Percentiles rank a stretch among this genome's conserved stretches.
These are phyloP conservation scores for Orthosia incerta DNA, from an alignment of 2,888 invertebrate species.

Conservation along the genomic window DNA sequence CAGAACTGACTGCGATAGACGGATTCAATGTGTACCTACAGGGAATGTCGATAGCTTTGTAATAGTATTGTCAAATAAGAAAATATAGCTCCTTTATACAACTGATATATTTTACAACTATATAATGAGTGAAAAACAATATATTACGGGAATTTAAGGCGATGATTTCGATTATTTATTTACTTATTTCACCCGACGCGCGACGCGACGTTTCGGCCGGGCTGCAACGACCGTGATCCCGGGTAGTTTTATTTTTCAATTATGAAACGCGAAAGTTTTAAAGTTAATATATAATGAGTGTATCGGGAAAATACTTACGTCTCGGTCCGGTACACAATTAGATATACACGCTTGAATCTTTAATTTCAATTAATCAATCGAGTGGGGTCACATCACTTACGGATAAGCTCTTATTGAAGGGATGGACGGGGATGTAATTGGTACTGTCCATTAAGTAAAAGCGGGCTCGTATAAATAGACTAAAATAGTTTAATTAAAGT, in stretches of 20 bases:
- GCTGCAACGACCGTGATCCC: too few relatives aligned
- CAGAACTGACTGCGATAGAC: slow-evolving; percentile 68
- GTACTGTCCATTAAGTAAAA: slow-evolving; percentile 1
- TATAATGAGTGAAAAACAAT: too few relatives aligned
- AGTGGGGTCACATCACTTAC: slow-evolving; percentile 28
- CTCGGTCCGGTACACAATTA: slow-evolving; percentile 28
- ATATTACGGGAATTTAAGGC: too few relatives aligned
- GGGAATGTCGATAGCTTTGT: slow-evolving; percentile 17
- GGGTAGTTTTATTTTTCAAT: too few relatives aligned
- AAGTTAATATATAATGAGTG: not conserved
- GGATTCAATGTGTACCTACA: slow-evolving; percentile 41
- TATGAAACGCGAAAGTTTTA: too few relatives aligned
- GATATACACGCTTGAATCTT: slow-evolving; percentile 59
- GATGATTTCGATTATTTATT: too few relatives aligned
- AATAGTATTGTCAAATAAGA: slow-evolving; percentile 7
- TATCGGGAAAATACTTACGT: slow-evolving; percentile 5
- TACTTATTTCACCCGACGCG: too few relatives aligned
- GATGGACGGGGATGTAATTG: slow-evolving; percentile 2
- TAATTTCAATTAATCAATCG: slow-evolving; percentile 52
- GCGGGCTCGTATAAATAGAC: slow-evolving; percentile 9
- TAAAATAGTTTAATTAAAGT: slow-evolving; percentile 2
- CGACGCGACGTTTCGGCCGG: too few relatives aligned
- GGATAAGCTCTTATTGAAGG: slow-evolving; percentile 30
- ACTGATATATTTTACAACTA: too few relatives aligned
- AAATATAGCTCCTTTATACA: too few relatives aligned